phyloP scores from a whole-genome alignment of 2,888 invertebrate species.

The Sarcophaga caerulescens region DNA sequence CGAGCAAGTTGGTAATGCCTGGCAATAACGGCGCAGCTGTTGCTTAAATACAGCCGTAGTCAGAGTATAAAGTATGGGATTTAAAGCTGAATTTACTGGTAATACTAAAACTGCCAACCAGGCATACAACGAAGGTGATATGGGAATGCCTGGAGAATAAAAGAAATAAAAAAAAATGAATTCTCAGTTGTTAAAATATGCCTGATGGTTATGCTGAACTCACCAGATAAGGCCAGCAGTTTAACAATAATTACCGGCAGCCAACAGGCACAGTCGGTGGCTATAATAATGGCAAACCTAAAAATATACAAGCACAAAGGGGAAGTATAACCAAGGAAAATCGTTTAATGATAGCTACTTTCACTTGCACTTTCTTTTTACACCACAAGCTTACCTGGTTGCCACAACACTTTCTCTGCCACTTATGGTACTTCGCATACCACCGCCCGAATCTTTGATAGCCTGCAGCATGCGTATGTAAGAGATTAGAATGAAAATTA shows the following conservation, averaged over 20 bases:
- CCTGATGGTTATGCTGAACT: conserved; percentile 32
- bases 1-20: conserved; percentile 74
- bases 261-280: conserved; percentile 85
- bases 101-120: conserved; percentile 84
- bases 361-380: too few species aligned
- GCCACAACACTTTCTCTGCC: conserved; percentile 83
- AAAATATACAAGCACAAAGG: background rate
- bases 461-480: conserved; percentile 84
- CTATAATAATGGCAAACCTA: conserved; percentile 83
- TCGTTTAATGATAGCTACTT: too few species aligned
- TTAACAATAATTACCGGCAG: conserved; percentile 84
- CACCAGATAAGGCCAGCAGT: conserved; percentile 83
- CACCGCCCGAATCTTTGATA: conserved; percentile 83
- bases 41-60: conserved; percentile 84
- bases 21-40: conserved; percentile 80
- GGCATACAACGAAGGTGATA: conserved; percentile 83
- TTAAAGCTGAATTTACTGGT: conserved; percentile 84
- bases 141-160: conserved; percentile 81
- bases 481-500: conserved; percentile 83
- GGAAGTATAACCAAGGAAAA: background rate
- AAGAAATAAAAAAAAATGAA: background rate
- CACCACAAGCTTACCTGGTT: conserved; percentile 78
- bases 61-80: conserved; percentile 84
- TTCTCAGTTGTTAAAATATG: background rate
- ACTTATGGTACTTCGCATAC: conserved; percentile 83